phyloP scores from a whole-genome alignment of 2,113 vertebrate genomes.

The Xenopus tropicalis region DNA sequence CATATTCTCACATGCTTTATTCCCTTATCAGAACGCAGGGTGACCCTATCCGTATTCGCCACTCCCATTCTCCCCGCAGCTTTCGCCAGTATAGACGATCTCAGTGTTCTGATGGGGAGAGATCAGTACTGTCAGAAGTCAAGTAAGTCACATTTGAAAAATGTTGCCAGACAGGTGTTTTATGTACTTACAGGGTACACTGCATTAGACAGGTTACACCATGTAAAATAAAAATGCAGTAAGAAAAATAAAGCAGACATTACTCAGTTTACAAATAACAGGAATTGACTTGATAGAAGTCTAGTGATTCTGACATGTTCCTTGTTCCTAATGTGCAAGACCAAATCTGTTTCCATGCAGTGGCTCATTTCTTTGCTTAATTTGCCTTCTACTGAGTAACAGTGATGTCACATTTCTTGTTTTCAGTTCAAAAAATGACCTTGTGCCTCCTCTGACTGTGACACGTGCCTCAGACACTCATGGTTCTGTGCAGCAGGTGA shows the following conservation, averaged over 20 bases:
- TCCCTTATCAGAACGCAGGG: constrained; percentile 77
- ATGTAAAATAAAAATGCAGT: too few species aligned
- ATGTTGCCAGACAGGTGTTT: not conserved
- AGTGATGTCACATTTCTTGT: not conserved
- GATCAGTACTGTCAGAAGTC: constrained; percentile 83
- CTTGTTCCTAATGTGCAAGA: too few species aligned
- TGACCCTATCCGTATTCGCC: constrained; percentile 77
- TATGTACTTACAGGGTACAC: not conserved
- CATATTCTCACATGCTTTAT: constrained; percentile 6
- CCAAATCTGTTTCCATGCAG: too few species aligned
- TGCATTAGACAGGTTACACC: too few species aligned
- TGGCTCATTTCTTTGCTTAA: too few species aligned
- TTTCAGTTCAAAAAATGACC: constrained; percentile 71
- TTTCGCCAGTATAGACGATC: constrained; percentile 80
- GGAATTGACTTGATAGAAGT: too few species aligned
- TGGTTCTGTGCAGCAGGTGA: constrained; percentile 64
- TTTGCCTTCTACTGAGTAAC: too few species aligned
- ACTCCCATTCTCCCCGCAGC: constrained; percentile 81
- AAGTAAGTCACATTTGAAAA: constrained; percentile 65
- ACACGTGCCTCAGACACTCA: constrained; percentile 72
- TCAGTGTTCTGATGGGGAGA: constrained; percentile 83
- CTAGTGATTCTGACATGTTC: too few species aligned
- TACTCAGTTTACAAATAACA: too few species aligned
- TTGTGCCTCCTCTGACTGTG: constrained; percentile 78
- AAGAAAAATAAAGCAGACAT: too few species aligned